Conservation (phyloP, 2,888 invertebrate species). For the Frankliniella fusca region DNA sequence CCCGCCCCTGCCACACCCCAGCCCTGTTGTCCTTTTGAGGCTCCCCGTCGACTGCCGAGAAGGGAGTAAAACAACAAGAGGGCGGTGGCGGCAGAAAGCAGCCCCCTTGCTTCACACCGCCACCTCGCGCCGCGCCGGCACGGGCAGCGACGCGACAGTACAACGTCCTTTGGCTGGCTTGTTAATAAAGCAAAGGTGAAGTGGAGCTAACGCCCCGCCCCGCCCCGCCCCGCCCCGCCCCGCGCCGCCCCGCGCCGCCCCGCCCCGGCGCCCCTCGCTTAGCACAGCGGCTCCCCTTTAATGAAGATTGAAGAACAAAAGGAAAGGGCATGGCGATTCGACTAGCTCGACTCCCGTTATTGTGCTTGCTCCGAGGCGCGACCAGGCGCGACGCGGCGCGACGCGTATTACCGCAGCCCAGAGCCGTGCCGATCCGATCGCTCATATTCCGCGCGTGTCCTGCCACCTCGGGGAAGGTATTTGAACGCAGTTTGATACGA, state of each 20-base stretch:
- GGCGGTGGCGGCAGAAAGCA: too few species aligned
- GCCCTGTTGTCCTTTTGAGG: too few species aligned
- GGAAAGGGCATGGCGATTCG: background rate
- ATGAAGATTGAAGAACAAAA: constrained; percentile 10
- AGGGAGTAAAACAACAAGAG: too few species aligned
- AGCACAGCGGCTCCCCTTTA: background rate
- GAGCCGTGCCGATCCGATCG: too few species aligned
- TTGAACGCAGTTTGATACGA: too few species aligned
- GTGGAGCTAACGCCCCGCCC: background rate
- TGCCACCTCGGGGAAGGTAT: too few species aligned
- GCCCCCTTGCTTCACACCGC: too few species aligned
- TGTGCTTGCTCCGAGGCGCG: too few species aligned
- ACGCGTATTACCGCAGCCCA: too few species aligned
- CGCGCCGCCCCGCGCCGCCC: background rate
- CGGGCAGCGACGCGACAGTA: background rate
- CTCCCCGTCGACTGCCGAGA: too few species aligned
- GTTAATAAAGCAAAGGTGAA: constrained; percentile 24
- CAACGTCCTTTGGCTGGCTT: constrained; percentile 7
- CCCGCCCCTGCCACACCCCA: background rate
- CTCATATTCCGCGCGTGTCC: too few species aligned
- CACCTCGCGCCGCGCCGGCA: background rate
- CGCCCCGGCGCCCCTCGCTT: background rate
- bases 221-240: background rate
- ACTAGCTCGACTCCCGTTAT: background rate
- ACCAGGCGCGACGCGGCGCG: too few species aligned